phyloP scores from a whole-genome alignment of 2,888 invertebrate genomes.

The Amiota minor region DNA sequence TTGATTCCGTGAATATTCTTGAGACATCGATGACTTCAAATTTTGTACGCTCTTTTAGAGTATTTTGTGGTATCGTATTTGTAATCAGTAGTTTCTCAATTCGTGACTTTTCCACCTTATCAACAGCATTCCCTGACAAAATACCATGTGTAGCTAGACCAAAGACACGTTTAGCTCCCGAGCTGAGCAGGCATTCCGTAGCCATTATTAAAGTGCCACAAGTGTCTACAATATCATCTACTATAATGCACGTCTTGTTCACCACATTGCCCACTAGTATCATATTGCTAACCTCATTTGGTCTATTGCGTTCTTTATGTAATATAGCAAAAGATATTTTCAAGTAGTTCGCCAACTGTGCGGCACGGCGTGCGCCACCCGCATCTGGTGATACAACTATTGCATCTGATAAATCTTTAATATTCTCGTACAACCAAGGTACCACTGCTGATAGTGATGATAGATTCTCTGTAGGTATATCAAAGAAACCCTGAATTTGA shows the following conservation, averaged over 20 bases:
- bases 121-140: slow-evolving; percentile 26
- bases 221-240: slow-evolving; percentile 38
- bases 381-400: slow-evolving; percentile 34
- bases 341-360: background rate
- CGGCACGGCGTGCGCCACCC: slow-evolving; percentile 25
- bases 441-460: background rate
- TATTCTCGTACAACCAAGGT: slow-evolving; percentile 31
- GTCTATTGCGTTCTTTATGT: slow-evolving; percentile 22
- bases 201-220: slow-evolving; percentile 28
- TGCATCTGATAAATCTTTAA: slow-evolving; percentile 17
- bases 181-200: slow-evolving; percentile 4
- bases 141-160: slow-evolving; percentile 35
- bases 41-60: background rate
- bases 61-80: slow-evolving; percentile 32
- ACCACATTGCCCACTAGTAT: slow-evolving; percentile 35
- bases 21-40: slow-evolving; percentile 33
- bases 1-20: slow-evolving; percentile 27
- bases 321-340: slow-evolving; percentile 30
- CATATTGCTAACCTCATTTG: slow-evolving; percentile 18
- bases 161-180: slow-evolving; percentile 30
- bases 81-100: slow-evolving; percentile 31
- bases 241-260: slow-evolving; percentile 18
- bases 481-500: slow-evolving; percentile 42
- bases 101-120: slow-evolving; percentile 8
- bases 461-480: slow-evolving; percentile 41